A percentile compares a stretch with the other conserved stretches of the same genome.
phyloP scores from a whole-genome alignment of 2,888 invertebrate genomes.

The Caenorhabditis uteleia region DNA sequence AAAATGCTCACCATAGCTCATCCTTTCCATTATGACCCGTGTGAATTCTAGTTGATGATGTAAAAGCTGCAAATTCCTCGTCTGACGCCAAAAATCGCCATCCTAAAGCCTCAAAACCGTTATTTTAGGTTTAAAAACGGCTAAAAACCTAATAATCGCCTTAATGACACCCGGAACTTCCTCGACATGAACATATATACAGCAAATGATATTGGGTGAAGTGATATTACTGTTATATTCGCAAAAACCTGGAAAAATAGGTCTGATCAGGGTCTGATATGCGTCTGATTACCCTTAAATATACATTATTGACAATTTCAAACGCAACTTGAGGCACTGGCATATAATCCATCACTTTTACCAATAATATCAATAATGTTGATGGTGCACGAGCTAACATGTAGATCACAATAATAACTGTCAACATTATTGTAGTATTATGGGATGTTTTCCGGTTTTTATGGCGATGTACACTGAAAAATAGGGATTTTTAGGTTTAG shows the following conservation, averaged over 20 bases:
- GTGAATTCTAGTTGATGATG: conserved; percentile 22
- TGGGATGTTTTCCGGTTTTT: conserved; percentile 33
- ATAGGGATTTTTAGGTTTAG: background rate
- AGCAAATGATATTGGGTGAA: conserved; percentile 57
- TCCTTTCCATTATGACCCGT: conserved; percentile 24
- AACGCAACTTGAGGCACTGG: conserved; percentile 24
- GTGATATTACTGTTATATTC: conserved; percentile 51
- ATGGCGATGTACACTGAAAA: conserved; percentile 33
- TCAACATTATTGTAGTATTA: conserved; percentile 57
- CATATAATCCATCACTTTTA: conserved; percentile 41
- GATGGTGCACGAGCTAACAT: conserved; percentile 50
- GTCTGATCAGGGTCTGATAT: too few species aligned
- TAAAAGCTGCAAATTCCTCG: conserved; percentile 41
- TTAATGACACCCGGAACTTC: conserved; percentile 46
- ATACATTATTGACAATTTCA: conserved; percentile 42
- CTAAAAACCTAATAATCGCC: conserved; percentile 34
- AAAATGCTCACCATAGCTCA: conserved; percentile 17
- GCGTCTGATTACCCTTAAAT: conserved; percentile 22
- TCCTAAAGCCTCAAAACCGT: too few species aligned
- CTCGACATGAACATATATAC: conserved; percentile 57
- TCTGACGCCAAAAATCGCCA: conserved; percentile 48
- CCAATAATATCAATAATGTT: conserved; percentile 43
- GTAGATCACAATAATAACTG: conserved; percentile 56
- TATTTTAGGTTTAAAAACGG: background rate
- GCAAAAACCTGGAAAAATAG: conserved; percentile 19